Evolutionary conservation across 2,888 invertebrate genomes (phyloP).

Genomic region (Ganaspis brasiliensis): DNA sequence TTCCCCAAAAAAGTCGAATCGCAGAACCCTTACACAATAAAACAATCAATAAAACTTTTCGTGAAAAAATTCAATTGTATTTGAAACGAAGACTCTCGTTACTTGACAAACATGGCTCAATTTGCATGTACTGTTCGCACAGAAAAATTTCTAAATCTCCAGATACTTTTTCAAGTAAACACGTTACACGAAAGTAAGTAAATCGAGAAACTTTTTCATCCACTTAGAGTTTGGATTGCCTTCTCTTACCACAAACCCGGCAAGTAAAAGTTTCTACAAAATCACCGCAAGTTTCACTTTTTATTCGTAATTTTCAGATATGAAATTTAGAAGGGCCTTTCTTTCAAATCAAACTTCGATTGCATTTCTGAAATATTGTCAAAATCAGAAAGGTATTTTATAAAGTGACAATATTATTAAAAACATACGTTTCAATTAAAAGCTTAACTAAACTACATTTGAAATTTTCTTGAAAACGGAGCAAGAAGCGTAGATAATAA

Average conservation of each 20-base stretch:
- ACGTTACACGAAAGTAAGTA: slow-evolving; percentile 18
- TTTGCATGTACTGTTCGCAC: neutral
- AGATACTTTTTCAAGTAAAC: slow-evolving; percentile 35
- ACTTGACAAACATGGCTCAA: slow-evolving; percentile 21
- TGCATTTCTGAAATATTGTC: neutral
- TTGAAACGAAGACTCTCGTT: slow-evolving; percentile 16
- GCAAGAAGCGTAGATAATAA: neutral
- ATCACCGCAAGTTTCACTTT: neutral
- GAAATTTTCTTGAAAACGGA: neutral
- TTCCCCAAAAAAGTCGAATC: neutral
- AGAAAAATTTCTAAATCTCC: slow-evolving; percentile 17
- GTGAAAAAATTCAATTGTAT: slow-evolving; percentile 6
- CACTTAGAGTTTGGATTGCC: neutral
- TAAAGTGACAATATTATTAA: too few species aligned
- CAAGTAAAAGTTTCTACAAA: neutral
- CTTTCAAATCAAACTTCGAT: neutral
- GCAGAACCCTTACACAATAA: neutral
- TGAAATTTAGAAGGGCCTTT: neutral
- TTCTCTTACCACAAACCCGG: neutral
- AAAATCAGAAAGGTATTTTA: too few species aligned
- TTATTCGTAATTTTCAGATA: neutral
- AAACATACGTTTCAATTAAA: too few species aligned
- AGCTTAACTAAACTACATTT: neutral
- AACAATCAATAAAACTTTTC: neutral
- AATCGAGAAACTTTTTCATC: slow-evolving; percentile 26